phyloP scores from a whole-genome alignment of 2,888 invertebrate genomes.

The Bombyx huttoni region DNA sequence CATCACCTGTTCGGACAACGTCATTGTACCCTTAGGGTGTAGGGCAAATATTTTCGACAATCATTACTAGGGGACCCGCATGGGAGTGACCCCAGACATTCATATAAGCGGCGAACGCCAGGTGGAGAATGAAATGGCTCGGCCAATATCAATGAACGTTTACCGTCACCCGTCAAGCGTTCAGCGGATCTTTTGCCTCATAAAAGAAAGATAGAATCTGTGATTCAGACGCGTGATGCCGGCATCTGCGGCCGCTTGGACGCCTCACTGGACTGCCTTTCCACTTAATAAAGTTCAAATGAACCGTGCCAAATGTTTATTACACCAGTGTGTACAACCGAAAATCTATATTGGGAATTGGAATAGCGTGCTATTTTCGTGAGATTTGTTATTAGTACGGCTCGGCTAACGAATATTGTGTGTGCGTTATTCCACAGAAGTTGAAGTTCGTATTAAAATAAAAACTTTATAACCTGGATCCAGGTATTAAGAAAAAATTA shows the following conservation, averaged over 20 bases:
- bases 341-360: slow-evolving; percentile 27
- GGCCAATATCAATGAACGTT: slow-evolving; percentile 11
- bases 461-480: no score
- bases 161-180: slow-evolving; percentile 7
- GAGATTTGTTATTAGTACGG: slow-evolving; percentile 12
- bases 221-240: slow-evolving; percentile 16
- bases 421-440: background rate
- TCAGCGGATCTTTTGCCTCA: slow-evolving; percentile 18
- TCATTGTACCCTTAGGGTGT: background rate
- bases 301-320: slow-evolving; percentile 47
- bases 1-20: background rate
- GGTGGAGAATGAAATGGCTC: slow-evolving; percentile 13
- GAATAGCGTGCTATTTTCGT: slow-evolving; percentile 21
- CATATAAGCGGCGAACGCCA: slow-evolving; percentile 5
- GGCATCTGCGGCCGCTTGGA: slow-evolving; percentile 14
- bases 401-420: background rate
- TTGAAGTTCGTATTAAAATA: no score
- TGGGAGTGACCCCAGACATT: slow-evolving; percentile 3
- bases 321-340: slow-evolving; percentile 26
- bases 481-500: no score
- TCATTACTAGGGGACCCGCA: slow-evolving; percentile 14
- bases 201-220: slow-evolving; percentile 18
- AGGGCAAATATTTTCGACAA: slow-evolving; percentile 10
- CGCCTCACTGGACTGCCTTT: slow-evolving; percentile 33
- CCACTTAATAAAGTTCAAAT: slow-evolving; percentile 57